These are phyloP conservation scores for Notarius quadriscutis DNA, from an alignment of 2,113 vertebrate species.

Conservation along the genomic window DNA sequence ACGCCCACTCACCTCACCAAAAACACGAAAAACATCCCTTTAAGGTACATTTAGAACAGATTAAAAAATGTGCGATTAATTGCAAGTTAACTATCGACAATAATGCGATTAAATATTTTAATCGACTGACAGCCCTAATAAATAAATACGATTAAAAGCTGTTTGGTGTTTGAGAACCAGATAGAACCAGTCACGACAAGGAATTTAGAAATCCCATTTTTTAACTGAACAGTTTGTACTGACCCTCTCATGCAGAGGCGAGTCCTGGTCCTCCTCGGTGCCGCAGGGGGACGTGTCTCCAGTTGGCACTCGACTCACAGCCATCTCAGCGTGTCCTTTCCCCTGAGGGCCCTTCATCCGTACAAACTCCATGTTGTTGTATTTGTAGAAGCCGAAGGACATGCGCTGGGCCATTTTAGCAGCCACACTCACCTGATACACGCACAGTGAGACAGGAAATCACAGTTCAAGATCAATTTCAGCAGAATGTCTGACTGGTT, in stretches of 20 bases:
- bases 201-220: background rate
- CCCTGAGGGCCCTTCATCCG: constrained; percentile 98
- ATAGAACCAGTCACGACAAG: too few relatives aligned
- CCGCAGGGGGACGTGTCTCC: constrained; percentile 92
- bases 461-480: background rate
- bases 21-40: too few relatives aligned
- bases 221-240: constrained; percentile 52
- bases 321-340: constrained; percentile 98
- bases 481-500: background rate
- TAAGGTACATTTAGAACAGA: too few relatives aligned
- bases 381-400: constrained; percentile 98
- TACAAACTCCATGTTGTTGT: constrained; percentile 98
- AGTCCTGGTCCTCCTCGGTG: constrained; percentile 90
- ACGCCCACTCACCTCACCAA: too few relatives aligned
- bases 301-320: constrained; percentile 90
- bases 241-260: constrained; percentile 88
- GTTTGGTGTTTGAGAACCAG: too few relatives aligned
- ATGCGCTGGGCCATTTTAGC: constrained; percentile 98
- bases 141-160: too few relatives aligned
- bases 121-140: too few relatives aligned
- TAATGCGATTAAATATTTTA: too few relatives aligned
- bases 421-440: constrained; percentile 89
- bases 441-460: background rate
- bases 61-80: too few relatives aligned
- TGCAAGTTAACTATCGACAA: too few relatives aligned